Percentiles rank a stretch among this genome's conserved stretches.
These are phyloP conservation scores for Mystacornis crossleyi DNA, from an alignment of 2,113 vertebrate genomes.

Conservation along the genomic window DNA sequence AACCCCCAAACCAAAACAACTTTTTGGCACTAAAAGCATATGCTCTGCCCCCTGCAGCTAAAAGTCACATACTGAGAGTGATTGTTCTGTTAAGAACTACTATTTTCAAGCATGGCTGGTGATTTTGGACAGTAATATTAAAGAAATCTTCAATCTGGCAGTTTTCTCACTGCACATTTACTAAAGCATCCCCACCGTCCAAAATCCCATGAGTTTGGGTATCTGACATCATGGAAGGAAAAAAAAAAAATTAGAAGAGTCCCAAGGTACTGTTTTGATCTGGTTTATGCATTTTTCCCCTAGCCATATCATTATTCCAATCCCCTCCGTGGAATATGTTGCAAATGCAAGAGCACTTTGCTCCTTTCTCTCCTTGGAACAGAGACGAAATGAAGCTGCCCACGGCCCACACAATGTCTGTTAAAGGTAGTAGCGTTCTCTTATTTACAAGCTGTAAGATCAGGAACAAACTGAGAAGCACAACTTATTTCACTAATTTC, in stretches of 20 bases:
- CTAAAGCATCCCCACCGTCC: constrained; percentile 50
- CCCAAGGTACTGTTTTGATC: background rate
- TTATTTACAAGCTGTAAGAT: background rate
- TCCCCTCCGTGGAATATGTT: background rate
- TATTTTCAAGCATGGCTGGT: constrained; percentile 67
- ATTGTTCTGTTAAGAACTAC: constrained; percentile 69
- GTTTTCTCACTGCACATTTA: constrained; percentile 64
- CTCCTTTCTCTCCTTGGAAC: background rate
- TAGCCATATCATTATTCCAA: background rate
- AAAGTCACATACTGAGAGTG: constrained; percentile 63
- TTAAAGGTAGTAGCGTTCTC: background rate
- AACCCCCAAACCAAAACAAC: background rate
- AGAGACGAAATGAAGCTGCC: background rate
- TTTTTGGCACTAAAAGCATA: constrained; percentile 67
- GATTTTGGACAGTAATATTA: constrained; percentile 72
- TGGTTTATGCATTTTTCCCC: background rate
- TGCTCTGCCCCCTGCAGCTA: constrained; percentile 69
- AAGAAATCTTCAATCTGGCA: constrained; percentile 74
- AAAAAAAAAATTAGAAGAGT: constrained; percentile 32
- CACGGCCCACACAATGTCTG: background rate
- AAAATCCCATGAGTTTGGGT: constrained; percentile 33
- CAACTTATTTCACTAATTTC: background rate
- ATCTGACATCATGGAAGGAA: constrained; percentile 34
- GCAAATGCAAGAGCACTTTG: background rate
- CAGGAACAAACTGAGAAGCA: background rate